These are phyloP conservation scores for Zaprionus nigranus DNA, from an alignment of 1,140 invertebrate species.

Conservation along the genomic window DNA sequence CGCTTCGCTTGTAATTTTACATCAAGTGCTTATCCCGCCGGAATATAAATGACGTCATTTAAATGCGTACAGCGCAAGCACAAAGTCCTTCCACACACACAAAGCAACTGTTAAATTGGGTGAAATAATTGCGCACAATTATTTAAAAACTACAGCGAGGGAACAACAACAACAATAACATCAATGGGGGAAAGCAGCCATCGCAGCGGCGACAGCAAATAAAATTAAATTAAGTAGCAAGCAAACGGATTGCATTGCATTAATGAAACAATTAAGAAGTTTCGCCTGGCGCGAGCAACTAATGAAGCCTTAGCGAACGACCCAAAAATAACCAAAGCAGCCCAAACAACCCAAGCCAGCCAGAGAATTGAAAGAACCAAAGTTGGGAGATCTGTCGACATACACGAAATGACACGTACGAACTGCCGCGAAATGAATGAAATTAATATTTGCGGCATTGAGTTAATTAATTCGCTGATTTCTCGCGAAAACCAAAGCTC, in stretches of 20 bases:
- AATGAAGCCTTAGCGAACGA: conserved; percentile 73
- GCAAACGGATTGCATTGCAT: conserved; percentile 78
- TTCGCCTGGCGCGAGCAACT: conserved; percentile 49
- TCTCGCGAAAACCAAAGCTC: conserved; percentile 19
- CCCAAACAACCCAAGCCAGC: background rate
- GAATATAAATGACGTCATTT: conserved; percentile 82
- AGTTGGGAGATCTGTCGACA: background rate
- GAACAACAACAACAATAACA: background rate
- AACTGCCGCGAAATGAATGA: conserved; percentile 37
- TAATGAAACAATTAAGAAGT: conserved; percentile 80
- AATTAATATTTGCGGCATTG: conserved; percentile 63
- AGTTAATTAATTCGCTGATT: conserved; percentile 61
- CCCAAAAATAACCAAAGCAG: conserved; percentile 8
- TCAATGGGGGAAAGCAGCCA: background rate
- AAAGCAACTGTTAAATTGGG: conserved; percentile 77
- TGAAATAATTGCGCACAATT: conserved; percentile 80
- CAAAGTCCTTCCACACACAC: conserved; percentile 45
- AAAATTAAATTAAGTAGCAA: conserved; percentile 78
- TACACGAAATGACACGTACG: background rate
- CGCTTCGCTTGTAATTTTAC: conserved; percentile 69
- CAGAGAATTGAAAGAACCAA: background rate
- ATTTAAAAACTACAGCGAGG: conserved; percentile 71
- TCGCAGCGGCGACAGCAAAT: conserved; percentile 63
- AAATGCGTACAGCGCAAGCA: conserved; percentile 63
- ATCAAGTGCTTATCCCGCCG: conserved; percentile 78